Evolutionary conservation across 2,797 vertebrate species (phyloP).

Genomic region (Tympanoctomys barrerae): DNA sequence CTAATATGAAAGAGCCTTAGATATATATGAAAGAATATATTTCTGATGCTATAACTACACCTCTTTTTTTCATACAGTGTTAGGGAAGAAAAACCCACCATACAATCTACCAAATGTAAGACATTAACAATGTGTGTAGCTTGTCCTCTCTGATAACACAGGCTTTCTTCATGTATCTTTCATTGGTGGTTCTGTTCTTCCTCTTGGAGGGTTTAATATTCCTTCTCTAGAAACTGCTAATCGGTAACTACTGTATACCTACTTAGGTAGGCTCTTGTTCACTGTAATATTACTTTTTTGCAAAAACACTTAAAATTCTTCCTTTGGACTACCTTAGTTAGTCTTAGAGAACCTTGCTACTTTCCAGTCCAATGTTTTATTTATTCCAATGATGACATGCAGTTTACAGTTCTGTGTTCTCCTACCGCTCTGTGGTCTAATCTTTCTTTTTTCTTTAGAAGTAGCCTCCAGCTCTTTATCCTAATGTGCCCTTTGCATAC

Average conservation of each 20-base stretch:
- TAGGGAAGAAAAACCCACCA: not conserved
- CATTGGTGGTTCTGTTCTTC: not conserved
- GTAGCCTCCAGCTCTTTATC: not conserved
- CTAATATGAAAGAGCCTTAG: not conserved
- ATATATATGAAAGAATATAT: constrained; percentile 2
- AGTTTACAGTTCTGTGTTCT: not conserved
- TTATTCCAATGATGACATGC: not conserved
- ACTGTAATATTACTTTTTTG: constrained; percentile 35
- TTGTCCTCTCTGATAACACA: not conserved
- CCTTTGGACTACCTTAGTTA: constrained; percentile 21
- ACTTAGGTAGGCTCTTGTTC: not conserved
- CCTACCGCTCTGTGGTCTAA: not conserved
- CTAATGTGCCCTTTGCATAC: not conserved
- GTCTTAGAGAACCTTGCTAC: constrained; percentile 29
- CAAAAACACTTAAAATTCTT: constrained; percentile 43
- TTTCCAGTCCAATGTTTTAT: constrained; percentile 17
- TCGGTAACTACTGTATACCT: not conserved
- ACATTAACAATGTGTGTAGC: constrained; percentile 37
- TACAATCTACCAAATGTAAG: constrained; percentile 31
- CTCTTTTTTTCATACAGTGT: not conserved
- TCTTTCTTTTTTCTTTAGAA: not conserved
- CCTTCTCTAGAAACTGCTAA: constrained; percentile 26
- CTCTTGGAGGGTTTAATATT: not conserved
- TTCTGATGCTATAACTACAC: not conserved
- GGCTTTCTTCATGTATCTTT: not conserved